Evolutionary conservation across 2,888 invertebrate species (phyloP), one percentile per base, ranked within the genome.

Genomic region (Orthosia incerta): DNA sequence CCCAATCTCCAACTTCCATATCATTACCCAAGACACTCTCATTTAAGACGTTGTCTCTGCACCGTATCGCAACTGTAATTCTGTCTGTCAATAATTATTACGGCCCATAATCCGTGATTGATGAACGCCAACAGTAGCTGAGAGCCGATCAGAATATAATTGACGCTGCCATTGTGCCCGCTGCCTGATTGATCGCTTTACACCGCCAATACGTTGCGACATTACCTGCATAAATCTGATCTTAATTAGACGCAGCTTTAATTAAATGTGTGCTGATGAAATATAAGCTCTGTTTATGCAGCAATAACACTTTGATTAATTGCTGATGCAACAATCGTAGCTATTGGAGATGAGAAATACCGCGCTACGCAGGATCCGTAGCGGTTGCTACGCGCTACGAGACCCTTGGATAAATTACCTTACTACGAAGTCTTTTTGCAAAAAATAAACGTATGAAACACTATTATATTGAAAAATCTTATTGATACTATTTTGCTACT

Each of bases 81-180:
- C 90, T 86, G 85, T 87, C 92, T 92, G 95, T 95, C 95, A 94
- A 93, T 95, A 94, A 94, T 94, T 93, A 95, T 94, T 93, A 93
- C 89, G 84, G 83, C 82, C 89, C 89, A 90, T 94, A 94, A 94
- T 93, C 91, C 90, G 82, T 93, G 95, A 95, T 95, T 95, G 94
- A 95, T 95, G 93, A 90, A 89, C 86, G 91, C 88, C 90, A 90
- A 94, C 95, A 91, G 95, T 93, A 95, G 95, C 91, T 83, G 86
- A 79, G 82, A 84, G 80, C 84, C 86, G 88, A 89, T 88, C 92
- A 85, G 83, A 86, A 84, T 88, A 89, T 94, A 94, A 95, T 94
- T 93, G 94, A 93, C 91, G 91, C 89, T 69, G 84, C 91, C 87
- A 94, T 95, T 95, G 94, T 94, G 48, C 55, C 68, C 80, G 74